Base-by-base conservation (phyloP, 2,888 invertebrate genomes). In the Amblyjoppa fuscipennis region DNA sequence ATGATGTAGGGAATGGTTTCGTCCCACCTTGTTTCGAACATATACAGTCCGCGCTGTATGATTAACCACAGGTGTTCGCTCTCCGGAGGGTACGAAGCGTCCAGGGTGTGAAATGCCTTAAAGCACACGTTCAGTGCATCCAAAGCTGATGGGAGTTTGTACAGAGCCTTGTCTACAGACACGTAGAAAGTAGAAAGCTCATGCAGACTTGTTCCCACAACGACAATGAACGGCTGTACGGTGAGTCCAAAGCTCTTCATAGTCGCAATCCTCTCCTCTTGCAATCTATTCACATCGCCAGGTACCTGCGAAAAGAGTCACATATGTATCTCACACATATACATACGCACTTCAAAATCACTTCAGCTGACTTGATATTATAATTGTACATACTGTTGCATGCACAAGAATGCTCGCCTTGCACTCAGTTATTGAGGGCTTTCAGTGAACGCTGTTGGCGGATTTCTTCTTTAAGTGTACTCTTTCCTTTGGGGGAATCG, bases 391-490 rank as follows among this genome's bases (percentile, higher is more conserved):
- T 25, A 53, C 51, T 25, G 34, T 7, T 5, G 73, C 83, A 68
- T 87, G 80, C 13, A 75, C n/a, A 0, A 80, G 70, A 7, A 85
- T 28, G 31, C 75, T 83, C 9, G 83, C 56, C 59, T 79, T 73
- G 16, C 59, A 79, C 53, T 85, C 83, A 9, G 25, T 71, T 11
- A 78, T 83, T 9, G 79, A 83, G 13, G 79, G 85, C 45, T 85
- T 83, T 76, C 85, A 85, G 13, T 85, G 71, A 13, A 31, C 25
- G 31, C 80, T 83, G 4, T 70, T 73, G 20, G 28, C 28, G 34
- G 34, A 34, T 6, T 34, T 6, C 34, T 34, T 34, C 34, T 34
- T 34, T 34, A 6, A 34, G 45, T 83, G 56, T 11, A 75, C 49
- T 49, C 69, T 31, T 13, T 64, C 45, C 56, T 78, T 79, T 31